Evolutionary conservation across 2,888 invertebrate species (phyloP), one percentile per base, ranked within the genome.

Genomic region (Liposcelis brunnea): DNA sequence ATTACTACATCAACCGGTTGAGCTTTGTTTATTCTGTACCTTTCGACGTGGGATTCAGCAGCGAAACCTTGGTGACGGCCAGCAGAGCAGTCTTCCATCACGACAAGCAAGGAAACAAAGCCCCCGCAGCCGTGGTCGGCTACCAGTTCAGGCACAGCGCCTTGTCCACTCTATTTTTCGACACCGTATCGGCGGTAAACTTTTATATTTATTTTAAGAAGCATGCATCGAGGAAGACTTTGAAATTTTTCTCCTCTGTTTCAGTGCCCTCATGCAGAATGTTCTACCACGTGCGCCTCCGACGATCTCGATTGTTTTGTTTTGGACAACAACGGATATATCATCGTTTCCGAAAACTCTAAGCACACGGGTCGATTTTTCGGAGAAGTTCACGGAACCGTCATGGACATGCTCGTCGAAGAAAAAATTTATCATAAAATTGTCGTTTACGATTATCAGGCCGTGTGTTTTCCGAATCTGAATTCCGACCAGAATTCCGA

Each of bases 301-400:
- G 73, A 74, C 37, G 72, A 72, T 47, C 70, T 82, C 59, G 79
- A 81, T 49, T 91, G 91, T 56, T 91, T 77, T 58, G 69, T 93
- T 34, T 66, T 93, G 33, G 93, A 93, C 61, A 86, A 85, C 61
- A 86, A 90, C 57, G 93, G 87, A 2, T 93, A 82, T 67, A 72
- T 91, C 14, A 64, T 86, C 2, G 75, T 81, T n/a, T 80, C 84
- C 12, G 77, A 86, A 55, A 72, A 77, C 46, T 62, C 68, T 1
- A 68, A 64, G 32, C 74, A 84, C 48, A 83, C 84, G 1, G 93
- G 93, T 2, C 73, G 73, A 56, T 91, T 91, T 62, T 85, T 91
- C 57, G 93, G 91, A 1, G 82, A 81, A 59, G 74, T 90, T 38
- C 74, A 81, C 50, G 77, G 80, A 2, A 74, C 77, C 37, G 73